phyloP scores from a whole-genome alignment of 2,797 vertebrate genomes.

The Labroides dimidiatus region DNA sequence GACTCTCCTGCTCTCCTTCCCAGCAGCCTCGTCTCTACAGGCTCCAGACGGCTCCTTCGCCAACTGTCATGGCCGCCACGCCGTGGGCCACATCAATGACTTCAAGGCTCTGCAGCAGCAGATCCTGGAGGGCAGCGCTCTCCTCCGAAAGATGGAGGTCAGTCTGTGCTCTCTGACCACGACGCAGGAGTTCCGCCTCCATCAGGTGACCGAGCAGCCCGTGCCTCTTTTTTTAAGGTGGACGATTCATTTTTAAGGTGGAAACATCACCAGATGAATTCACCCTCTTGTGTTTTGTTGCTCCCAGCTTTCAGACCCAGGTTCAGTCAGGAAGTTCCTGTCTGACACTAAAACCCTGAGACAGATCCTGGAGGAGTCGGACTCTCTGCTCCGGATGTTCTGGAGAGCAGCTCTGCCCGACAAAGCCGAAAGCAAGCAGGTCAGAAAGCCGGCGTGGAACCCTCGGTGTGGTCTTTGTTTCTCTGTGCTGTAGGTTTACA shows the following conservation, averaged over 20 bases:
- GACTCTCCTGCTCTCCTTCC: neutral
- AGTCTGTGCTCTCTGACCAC: constrained; percentile 51
- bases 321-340: constrained; percentile 71
- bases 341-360: constrained; percentile 80
- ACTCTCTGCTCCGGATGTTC: constrained; percentile 85
- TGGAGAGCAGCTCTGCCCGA: constrained; percentile 84
- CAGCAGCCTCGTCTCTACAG: constrained; percentile 44
- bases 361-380: constrained; percentile 83
- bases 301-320: constrained; percentile 72
- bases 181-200: constrained; percentile 60
- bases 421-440: constrained; percentile 54
- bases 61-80: constrained; percentile 76
- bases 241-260: too few relatives aligned
- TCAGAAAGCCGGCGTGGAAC: constrained; percentile 42
- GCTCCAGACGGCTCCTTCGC: constrained; percentile 55
- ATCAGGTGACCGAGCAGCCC: constrained; percentile 77
- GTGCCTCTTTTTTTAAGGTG: too few relatives aligned
- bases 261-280: too few relatives aligned
- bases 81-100: constrained; percentile 81
- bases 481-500: too few relatives aligned
- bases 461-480: too few relatives aligned
- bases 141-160: constrained; percentile 83
- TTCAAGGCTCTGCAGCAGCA: constrained; percentile 87
- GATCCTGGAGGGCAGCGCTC: constrained; percentile 81
- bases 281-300: neutral